Percentiles rank a stretch among this genome's conserved stretches.
These are phyloP conservation scores for Gavia stellata DNA, from an alignment of 2,113 vertebrate genomes.

Conservation along the genomic window DNA sequence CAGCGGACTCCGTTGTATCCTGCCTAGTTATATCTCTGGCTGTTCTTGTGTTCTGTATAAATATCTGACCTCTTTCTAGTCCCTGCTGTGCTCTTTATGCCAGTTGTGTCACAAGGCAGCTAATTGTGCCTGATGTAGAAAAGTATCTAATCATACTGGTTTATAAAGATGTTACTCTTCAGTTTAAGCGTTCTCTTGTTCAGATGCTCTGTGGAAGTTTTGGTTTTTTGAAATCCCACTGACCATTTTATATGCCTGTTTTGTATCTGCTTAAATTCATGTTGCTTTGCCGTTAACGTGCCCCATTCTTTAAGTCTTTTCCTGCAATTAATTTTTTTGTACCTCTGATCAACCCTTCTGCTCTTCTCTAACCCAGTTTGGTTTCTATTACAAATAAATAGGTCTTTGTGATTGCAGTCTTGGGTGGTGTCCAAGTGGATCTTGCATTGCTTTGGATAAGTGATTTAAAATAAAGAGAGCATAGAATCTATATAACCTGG, in stretches of 20 bases:
- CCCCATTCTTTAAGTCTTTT: not conserved
- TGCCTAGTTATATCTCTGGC: fast-evolving
- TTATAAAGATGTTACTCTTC: not conserved
- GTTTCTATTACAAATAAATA: not conserved
- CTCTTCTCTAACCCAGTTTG: not conserved
- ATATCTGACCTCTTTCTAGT: not conserved
- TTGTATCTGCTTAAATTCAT: not conserved
- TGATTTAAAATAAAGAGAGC: not conserved
- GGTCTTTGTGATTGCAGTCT: not conserved
- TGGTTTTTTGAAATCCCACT: not conserved
- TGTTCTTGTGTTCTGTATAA: not conserved
- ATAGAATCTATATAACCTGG: not conserved
- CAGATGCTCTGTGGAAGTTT: not conserved
- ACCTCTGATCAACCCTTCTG: not conserved
- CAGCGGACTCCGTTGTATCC: not conserved
- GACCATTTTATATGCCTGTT: not conserved
- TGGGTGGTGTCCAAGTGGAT: not conserved
- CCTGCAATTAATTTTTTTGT: not conserved
- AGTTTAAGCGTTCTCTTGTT: not conserved
- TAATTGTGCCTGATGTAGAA: not conserved
- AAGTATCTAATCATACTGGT: not conserved
- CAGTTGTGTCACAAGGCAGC: not conserved
- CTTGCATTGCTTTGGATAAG: not conserved
- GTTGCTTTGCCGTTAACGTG: not conserved
- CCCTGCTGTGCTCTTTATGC: not conserved